Conservation (phyloP, 2,797 vertebrate species). For the Alouatta caraya region DNA sequence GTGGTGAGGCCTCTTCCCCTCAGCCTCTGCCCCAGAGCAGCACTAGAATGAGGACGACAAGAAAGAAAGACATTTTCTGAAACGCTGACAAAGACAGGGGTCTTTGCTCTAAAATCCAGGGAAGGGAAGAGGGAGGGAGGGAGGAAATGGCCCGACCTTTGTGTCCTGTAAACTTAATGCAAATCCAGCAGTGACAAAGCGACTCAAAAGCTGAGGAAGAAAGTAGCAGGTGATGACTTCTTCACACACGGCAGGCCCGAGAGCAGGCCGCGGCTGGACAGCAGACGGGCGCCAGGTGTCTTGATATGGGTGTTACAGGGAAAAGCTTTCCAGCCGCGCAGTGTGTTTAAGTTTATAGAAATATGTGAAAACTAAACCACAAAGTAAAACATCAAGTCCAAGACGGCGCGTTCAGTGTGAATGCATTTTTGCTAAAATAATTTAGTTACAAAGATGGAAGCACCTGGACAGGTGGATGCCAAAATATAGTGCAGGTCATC, state of each 20-base stretch:
- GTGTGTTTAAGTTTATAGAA: neutral
- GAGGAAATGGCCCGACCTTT: neutral
- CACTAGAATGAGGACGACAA: neutral
- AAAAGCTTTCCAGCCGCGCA: neutral
- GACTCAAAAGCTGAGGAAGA: neutral
- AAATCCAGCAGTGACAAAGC: neutral
- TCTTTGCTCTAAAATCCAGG: neutral
- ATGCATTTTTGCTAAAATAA: too few species aligned
- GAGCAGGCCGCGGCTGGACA: too few species aligned
- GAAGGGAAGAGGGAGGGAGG: neutral
- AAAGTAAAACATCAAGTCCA: neutral
- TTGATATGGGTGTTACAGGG: rapidly evolving
- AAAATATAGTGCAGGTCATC: rapidly evolving
- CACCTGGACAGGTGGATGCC: rapidly evolving
- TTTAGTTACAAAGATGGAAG: too few species aligned
- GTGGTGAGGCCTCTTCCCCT: too few species aligned
- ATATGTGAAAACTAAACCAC: neutral
- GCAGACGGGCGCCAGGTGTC: neutral
- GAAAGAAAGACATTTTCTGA: neutral
- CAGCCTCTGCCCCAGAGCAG: neutral
- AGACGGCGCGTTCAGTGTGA: rapidly evolving
- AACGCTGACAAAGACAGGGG: neutral
- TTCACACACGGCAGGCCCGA: neutral
- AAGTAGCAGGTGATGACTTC: rapidly evolving
- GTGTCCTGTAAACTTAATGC: neutral